phyloP scores from a whole-genome alignment of 2,888 invertebrate genomes.

The Cephus sareptanus region DNA sequence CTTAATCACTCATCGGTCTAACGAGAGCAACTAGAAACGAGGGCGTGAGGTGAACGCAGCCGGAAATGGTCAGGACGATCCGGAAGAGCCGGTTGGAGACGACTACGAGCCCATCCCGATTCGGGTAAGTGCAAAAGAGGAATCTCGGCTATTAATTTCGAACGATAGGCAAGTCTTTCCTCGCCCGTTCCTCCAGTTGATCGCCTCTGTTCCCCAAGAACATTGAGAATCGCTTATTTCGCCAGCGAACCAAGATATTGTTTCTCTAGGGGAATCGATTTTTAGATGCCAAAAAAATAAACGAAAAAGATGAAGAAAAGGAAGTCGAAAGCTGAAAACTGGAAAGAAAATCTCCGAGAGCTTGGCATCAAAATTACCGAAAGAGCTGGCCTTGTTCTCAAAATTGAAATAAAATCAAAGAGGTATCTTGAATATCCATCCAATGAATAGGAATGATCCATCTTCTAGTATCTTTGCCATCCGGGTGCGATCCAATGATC shows the following conservation, averaged over 20 bases:
- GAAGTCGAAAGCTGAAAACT: too few relatives aligned
- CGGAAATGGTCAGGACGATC: too few relatives aligned
- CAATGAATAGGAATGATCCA: constrained; percentile 48
- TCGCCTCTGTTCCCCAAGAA: constrained; percentile 7
- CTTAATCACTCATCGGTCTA: too few relatives aligned
- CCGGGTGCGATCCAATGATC: constrained; percentile 35
- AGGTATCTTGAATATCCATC: constrained; percentile 48
- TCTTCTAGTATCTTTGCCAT: constrained; percentile 29
- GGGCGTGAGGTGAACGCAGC: too few relatives aligned
- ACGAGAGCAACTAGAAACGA: too few relatives aligned
- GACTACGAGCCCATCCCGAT: too few relatives aligned
- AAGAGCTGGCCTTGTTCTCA: constrained; percentile 34
- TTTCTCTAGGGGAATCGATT: not conserved
- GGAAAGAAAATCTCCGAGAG: not conserved
- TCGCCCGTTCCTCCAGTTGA: constrained; percentile 5
- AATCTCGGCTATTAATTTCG: too few relatives aligned
- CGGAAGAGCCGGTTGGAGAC: too few relatives aligned
- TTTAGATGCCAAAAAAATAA: not conserved
- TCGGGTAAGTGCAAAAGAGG: too few relatives aligned
- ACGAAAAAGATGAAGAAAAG: too few relatives aligned
- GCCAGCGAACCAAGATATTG: not conserved
- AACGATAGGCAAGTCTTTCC: not conserved
- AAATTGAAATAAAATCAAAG: constrained; percentile 53
- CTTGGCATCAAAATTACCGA: constrained; percentile 36
- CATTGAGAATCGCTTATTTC: not conserved